A percentile compares a stretch with the other conserved stretches of the same genome.
Evolutionary conservation across 2,888 invertebrate species (phyloP).

Genomic region (Aphodius granarius): DNA sequence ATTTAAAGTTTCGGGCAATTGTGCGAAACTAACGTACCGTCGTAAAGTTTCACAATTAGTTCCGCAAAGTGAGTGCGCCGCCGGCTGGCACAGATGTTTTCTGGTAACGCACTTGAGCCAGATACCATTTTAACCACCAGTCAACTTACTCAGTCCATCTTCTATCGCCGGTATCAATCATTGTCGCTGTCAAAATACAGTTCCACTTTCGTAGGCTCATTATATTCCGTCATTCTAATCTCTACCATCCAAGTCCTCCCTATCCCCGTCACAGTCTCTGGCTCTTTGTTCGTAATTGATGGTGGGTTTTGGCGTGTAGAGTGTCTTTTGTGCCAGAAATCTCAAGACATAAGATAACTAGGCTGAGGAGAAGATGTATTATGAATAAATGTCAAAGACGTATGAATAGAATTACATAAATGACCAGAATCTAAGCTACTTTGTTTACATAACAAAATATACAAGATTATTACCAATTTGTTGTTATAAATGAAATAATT

Average conservation of each 20-base stretch:
- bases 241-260: background rate
- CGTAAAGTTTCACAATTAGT: slow-evolving; percentile 6
- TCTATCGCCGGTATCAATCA: slow-evolving; percentile 11
- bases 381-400: too few relatives aligned
- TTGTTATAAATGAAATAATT: too few relatives aligned
- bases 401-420: too few relatives aligned
- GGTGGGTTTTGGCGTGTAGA: background rate
- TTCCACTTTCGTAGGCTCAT: slow-evolving; percentile 7
- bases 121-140: slow-evolving; percentile 2
- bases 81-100: slow-evolving; percentile 9
- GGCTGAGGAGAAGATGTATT: too few relatives aligned
- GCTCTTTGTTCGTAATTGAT: background rate
- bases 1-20: slow-evolving; percentile 11
- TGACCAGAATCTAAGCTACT: too few relatives aligned
- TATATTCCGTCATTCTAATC: background rate
- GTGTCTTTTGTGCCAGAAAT: background rate
- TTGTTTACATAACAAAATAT: too few relatives aligned
- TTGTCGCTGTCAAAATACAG: slow-evolving; percentile 12
- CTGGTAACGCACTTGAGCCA: slow-evolving; percentile 4
- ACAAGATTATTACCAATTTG: too few relatives aligned
- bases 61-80: background rate
- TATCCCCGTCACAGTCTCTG: background rate
- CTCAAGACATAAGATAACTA: too few relatives aligned
- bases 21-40: slow-evolving; percentile 13
- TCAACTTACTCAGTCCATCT: background rate